Evolutionary conservation across 1,140 invertebrate species (phyloP), one percentile per base, ranked within the genome.

Genomic region (Apis dorsata): DNA sequence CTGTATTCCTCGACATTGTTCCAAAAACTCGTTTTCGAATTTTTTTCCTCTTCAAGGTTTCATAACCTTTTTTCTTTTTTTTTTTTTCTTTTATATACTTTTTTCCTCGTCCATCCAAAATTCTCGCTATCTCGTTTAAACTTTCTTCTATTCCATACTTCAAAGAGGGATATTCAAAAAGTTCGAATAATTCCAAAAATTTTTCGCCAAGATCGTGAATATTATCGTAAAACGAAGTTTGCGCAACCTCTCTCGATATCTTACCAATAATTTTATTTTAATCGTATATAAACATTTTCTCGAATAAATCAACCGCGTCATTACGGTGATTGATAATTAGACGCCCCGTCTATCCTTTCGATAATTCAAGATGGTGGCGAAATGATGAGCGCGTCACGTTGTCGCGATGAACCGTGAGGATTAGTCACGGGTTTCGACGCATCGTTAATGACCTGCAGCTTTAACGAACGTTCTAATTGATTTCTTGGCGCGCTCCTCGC

Each of bases 401-500:
- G 51, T 60, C 77, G 24, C 28, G 53, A 28, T 10, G n/a, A 7
- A 21, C 34, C 10, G 11, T n/a, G 60, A 12, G 73, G 53, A 81
- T 81, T 76, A 66, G 73, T 77, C 80, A 77, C 65, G 80, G 63
- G 80, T 12, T 17, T 77, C 57, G 21, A n/a, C 65, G 76, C 21
- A 60, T 51, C 77, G 81, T 79, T 83, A 83, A 83, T 62, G 81
- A 83, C 59, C 68, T 51, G 63, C 68, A 51, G 15, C 21, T 70
- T 83, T 83, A 79, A 79, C 75, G 75, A 79, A 49, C 76, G 24
- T 53, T 79, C 76, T 79, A 83, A 83, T 83, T 83, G 76, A 83
- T 78, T 79, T 51, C 34, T 57, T 34, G 68, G 57, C 57, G 57
- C 44, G 55, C 59, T 55, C 21, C 63, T 53, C 51, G 21, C 12